A percentile compares a stretch with the other conserved stretches of the same genome.
Conservation (phyloP, 2,113 vertebrate genomes). For the Petrocephalus microphthalmus region DNA sequence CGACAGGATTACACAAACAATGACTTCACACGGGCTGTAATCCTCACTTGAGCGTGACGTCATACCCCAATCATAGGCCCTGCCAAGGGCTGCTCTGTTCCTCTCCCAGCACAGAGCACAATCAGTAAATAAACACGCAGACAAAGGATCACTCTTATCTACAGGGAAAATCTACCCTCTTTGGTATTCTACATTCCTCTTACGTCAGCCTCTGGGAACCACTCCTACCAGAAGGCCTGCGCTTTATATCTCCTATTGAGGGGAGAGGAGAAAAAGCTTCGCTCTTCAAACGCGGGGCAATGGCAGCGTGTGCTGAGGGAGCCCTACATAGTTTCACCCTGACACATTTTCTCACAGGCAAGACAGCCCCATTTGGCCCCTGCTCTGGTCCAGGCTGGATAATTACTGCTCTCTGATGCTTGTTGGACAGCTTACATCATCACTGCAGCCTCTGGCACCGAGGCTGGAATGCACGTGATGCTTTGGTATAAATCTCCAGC, state of each 20-base stretch:
- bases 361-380: not conserved
- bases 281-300: not conserved
- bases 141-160: constrained; percentile 17
- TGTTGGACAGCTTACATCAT: not conserved
- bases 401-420: not conserved
- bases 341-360: not conserved
- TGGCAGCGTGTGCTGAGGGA: not conserved
- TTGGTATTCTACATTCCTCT: constrained; percentile 14
- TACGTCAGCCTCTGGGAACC: constrained; percentile 7
- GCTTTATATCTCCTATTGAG: not conserved
- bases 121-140: not conserved
- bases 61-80: constrained; percentile 17
- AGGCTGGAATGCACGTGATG: not conserved
- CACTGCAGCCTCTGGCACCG: not conserved
- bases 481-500: not conserved
- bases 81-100: constrained; percentile 18
- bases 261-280: not conserved
- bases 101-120: not conserved
- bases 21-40: constrained; percentile 22
- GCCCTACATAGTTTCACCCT: not conserved
- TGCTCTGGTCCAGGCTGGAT: not conserved
- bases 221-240: not conserved
- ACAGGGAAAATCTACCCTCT: constrained; percentile 1
- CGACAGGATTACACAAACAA: constrained; percentile 12
- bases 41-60: constrained; percentile 13